Evolutionary conservation across 2,113 vertebrate species (phyloP).

Genomic region (Syrmaticus mikado): DNA sequence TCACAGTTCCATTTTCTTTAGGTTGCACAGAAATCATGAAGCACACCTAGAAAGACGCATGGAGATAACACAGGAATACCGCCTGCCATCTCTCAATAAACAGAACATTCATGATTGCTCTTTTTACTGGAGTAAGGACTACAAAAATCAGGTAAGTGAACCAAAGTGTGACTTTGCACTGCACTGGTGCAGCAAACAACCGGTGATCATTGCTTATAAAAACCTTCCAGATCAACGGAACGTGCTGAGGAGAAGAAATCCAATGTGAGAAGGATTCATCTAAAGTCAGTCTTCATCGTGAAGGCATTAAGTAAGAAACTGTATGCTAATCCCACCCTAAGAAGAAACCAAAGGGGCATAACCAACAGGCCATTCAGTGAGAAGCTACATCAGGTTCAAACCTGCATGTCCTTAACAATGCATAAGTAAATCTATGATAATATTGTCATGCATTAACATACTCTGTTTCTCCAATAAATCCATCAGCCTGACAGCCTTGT

Average conservation of each 20-base stretch:
- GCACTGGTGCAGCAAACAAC: neutral
- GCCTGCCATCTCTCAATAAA: neutral
- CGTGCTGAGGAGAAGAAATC: neutral
- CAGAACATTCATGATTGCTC: neutral
- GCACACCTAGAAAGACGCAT: neutral
- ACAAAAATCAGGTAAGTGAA: neutral
- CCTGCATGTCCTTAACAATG: neutral
- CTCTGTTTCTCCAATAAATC: neutral
- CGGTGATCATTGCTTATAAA: neutral
- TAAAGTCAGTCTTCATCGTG: neutral
- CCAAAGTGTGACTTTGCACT: neutral
- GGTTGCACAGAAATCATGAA: neutral
- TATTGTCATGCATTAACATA: neutral
- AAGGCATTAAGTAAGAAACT: neutral
- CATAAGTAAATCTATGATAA: neutral
- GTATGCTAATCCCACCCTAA: rapidly evolving
- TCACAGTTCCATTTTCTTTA: slow-evolving; percentile 1
- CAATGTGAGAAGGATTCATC: neutral
- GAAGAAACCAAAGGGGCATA: neutral
- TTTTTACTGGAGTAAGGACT: neutral
- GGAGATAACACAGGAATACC: neutral
- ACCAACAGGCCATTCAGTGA: neutral
- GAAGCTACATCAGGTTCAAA: neutral
- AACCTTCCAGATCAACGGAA: neutral
- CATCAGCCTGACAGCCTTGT: neutral